Conservation (phyloP, 2,888 invertebrate genomes). For the Andrena bicolor region DNA sequence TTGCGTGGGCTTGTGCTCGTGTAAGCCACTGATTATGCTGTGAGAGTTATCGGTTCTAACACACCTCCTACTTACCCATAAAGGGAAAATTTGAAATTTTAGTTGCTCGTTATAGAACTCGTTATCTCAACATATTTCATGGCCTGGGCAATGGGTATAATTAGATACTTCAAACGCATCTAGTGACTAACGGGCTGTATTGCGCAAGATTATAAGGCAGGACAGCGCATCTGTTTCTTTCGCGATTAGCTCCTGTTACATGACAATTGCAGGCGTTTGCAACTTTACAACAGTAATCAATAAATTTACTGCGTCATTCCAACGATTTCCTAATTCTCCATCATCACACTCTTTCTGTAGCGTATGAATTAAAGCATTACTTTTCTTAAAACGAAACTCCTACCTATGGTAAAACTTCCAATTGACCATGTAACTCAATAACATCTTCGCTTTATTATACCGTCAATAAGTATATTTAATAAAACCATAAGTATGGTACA, state of each 20-base stretch:
- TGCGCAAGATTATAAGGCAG: not conserved
- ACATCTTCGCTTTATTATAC: too few relatives aligned
- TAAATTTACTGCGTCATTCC: not conserved
- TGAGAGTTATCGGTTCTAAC: conserved; percentile 10
- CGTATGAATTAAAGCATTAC: too few relatives aligned
- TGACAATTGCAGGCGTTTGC: not conserved
- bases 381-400: too few relatives aligned
- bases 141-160: not conserved
- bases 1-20: not conserved
- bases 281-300: conserved; percentile 8
- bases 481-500: too few relatives aligned
- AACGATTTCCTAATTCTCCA: not conserved
- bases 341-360: too few relatives aligned
- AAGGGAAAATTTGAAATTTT: not conserved
- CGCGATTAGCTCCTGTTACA: not conserved
- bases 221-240: not conserved
- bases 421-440: too few relatives aligned
- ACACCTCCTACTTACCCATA: not conserved
- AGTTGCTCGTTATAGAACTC: not conserved
- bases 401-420: too few relatives aligned
- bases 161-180: conserved; percentile 4
- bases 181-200: not conserved
- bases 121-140: conserved; percentile 9
- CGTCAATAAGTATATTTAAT: too few relatives aligned
- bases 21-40: not conserved